Evolutionary conservation across 2,888 invertebrate species (phyloP), one percentile per base, ranked within the genome.

Genomic region (Emmelina monodactyla): DNA sequence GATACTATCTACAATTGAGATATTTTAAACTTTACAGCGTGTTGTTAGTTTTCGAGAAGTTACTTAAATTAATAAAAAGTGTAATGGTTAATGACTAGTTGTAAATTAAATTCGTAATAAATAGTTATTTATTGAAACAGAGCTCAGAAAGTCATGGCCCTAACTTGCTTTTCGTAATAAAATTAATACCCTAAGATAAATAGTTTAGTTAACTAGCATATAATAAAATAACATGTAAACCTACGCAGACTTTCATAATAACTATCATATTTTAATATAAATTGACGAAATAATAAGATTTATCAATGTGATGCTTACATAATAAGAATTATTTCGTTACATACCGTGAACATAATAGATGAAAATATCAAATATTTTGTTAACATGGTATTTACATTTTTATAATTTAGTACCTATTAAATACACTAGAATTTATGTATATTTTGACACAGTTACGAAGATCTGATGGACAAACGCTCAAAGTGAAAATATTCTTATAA

Each of bases 371-470:
- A 61, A 54, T 56, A 60, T 59, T 49, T 55, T 47, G 51, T 55
- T 55, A 61, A 53, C 50, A 49, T 56, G 50, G 55, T 75, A 75
- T 75, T 70, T 75, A 76, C 78, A 78, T 61, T 70, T 73, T 76
- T 76, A 76, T n/a, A n/a, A 71, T 76, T 29, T 13, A 29, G 14
- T 29, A 29, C 25, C 25, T 25, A 25, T 7, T 25, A 25, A 75
- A 76, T 75, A 70, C 73, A 78, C 76, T 76, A 76, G 75, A n/a
- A 75, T 72, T 29, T 70, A 71, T 72, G 62, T 67, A 56, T 68
- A 63, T 57, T 52, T 63, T 63, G 65, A 59, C 67, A 68, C 62
- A 55, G 44, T 64, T 63, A 67, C 63, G 65, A 61, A 59, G 62
- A 57, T 50, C 47, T 55, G 49, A 52, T 50, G 44, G n/a, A n/a